Percentiles rank a stretch among this genome's conserved stretches.
phyloP scores from a whole-genome alignment of 2,797 vertebrate species.

The Onychomys leucogaster region DNA sequence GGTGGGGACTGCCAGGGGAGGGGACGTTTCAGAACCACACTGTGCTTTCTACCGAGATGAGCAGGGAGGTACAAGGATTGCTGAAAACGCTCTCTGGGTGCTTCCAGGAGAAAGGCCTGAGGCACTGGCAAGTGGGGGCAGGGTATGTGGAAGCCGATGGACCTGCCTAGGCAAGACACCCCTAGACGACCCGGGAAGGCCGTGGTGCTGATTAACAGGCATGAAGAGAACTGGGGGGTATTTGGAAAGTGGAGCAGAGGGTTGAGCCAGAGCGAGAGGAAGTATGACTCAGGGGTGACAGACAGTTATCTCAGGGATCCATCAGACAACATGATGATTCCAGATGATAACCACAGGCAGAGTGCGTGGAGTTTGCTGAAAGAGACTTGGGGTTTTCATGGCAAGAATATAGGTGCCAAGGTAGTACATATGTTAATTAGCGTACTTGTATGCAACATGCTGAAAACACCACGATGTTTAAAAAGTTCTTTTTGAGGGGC shows the following conservation, averaged over 20 bases:
- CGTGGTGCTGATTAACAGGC: not conserved
- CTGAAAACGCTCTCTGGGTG: not conserved
- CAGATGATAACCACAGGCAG: not conserved
- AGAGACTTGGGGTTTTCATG: not conserved
- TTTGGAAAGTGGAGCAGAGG: not conserved
- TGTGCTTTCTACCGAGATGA: fast-evolving
- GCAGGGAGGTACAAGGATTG: not conserved
- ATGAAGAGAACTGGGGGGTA: not conserved
- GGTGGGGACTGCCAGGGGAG: not conserved
- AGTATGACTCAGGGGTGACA: not conserved
- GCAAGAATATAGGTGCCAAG: not conserved
- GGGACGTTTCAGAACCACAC: too few relatives aligned
- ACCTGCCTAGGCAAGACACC: not conserved
- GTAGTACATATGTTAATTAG: not conserved
- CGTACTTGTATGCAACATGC: too few relatives aligned
- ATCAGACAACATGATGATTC: fast-evolving
- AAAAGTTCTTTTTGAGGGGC: not conserved
- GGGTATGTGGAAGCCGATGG: not conserved
- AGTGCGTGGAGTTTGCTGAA: not conserved
- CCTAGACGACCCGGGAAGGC: not conserved
- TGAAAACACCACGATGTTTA: not conserved
- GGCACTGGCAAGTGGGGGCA: not conserved
- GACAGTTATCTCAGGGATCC: not conserved
- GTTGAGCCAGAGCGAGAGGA: not conserved
- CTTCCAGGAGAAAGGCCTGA: not conserved